These are phyloP conservation scores for Melanotaenia duboulayi DNA, from an alignment of 2,113 vertebrate species.

Conservation along the genomic window DNA sequence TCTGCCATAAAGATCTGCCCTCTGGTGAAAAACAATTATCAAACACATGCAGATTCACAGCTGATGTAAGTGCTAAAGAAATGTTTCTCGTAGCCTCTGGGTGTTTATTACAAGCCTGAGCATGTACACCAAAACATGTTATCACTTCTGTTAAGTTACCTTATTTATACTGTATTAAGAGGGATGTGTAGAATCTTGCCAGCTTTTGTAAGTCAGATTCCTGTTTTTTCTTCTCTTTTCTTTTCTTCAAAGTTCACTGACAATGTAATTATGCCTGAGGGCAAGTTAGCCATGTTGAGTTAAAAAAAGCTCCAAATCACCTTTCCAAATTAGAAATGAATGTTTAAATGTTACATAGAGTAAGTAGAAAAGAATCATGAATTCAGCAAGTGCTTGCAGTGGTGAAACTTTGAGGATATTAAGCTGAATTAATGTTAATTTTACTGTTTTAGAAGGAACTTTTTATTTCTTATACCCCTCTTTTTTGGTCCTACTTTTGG, in stretches of 20 bases:
- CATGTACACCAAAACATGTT: neutral
- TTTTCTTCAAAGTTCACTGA: neutral
- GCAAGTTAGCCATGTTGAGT: neutral
- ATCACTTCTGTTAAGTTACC: neutral
- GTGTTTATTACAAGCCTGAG: slow-evolving; percentile 22
- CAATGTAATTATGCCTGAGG: neutral
- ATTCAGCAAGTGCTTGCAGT: no score
- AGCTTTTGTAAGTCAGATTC: neutral
- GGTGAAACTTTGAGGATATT: no score
- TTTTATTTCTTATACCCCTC: no score
- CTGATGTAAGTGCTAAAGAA: slow-evolving; percentile 1
- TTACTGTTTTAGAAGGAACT: no score
- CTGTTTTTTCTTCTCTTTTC: no score
- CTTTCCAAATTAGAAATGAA: no score
- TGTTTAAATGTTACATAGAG: neutral
- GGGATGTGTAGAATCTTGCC: neutral
- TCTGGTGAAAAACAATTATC: slow-evolving; percentile 26
- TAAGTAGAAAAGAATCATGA: neutral
- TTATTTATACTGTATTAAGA: slow-evolving; percentile 9
- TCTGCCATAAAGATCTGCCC: slow-evolving; percentile 19
- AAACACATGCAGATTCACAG: slow-evolving; percentile 27
- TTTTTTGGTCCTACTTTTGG: no score
- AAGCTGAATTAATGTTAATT: no score
- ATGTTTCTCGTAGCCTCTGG: neutral
- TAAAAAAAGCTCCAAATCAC: no score